phyloP scores from a whole-genome alignment of 1,140 invertebrate species.

The Drosophila kurseongensis region DNA sequence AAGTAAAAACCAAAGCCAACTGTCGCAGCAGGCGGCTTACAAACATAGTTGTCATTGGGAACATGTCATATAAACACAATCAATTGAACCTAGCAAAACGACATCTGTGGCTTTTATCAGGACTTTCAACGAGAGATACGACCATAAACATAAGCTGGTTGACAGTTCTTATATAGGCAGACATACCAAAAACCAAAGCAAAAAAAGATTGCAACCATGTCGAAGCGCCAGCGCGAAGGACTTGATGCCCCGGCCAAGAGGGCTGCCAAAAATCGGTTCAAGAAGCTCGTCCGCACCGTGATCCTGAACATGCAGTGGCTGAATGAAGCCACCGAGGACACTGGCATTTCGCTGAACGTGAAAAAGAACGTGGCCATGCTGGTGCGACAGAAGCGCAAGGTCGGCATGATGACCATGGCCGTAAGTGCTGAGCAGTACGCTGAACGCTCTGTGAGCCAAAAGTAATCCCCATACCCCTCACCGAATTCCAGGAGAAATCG shows the following conservation, averaged over 20 bases:
- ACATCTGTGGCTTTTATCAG: background rate
- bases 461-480: background rate
- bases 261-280: conserved; percentile 29
- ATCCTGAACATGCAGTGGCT: conserved; percentile 60
- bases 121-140: background rate
- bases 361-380: conserved; percentile 59
- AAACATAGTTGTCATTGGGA: background rate
- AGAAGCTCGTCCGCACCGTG: conserved; percentile 41
- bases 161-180: background rate
- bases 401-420: conserved; percentile 54
- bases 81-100: background rate
- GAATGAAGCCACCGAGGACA: conserved; percentile 50
- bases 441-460: too few relatives aligned
- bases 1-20: too few relatives aligned
- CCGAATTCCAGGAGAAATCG: conserved; percentile 42
- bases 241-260: conserved; percentile 14
- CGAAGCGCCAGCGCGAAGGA: conserved; percentile 32
- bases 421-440: conserved; percentile 19
- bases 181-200: background rate
- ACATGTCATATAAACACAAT: background rate
- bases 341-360: conserved; percentile 51
- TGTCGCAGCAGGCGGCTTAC: background rate
- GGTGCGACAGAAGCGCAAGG: conserved; percentile 60
- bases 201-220: conserved; percentile 9
- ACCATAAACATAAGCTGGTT: background rate